phyloP scores from a whole-genome alignment of 1,140 invertebrate genomes.

The Matsumurasca onukii region DNA sequence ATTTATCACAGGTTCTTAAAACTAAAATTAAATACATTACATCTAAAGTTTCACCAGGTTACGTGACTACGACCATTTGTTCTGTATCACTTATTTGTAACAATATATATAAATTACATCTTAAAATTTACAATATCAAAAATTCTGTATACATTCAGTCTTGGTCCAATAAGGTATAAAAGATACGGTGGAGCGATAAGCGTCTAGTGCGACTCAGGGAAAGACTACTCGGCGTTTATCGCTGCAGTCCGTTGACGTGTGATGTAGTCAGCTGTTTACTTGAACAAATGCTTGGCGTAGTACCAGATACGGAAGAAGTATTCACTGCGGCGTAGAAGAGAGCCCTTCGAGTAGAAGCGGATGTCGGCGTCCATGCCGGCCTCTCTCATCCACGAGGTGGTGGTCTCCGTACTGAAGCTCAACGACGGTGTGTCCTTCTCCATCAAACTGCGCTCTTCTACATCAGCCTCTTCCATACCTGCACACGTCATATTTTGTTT shows the following conservation, averaged over 20 bases:
- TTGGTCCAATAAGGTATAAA: constrained; percentile 10
- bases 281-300: constrained; percentile 79
- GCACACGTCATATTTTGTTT: neutral
- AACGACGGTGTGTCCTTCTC: constrained; percentile 67
- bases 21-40: constrained; percentile 13
- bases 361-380: constrained; percentile 93
- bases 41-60: constrained; percentile 14
- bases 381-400: constrained; percentile 89
- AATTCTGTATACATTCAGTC: constrained; percentile 30
- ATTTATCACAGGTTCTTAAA: constrained; percentile 15
- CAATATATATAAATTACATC: constrained; percentile 16
- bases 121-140: constrained; percentile 31
- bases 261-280: no score
- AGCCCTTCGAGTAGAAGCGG: constrained; percentile 79
- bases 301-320: constrained; percentile 95
- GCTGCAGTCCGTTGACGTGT: neutral
- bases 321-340: constrained; percentile 79
- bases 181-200: neutral
- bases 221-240: neutral
- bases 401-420: constrained; percentile 84
- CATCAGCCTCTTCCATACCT: constrained; percentile 42
- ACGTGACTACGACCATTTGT: constrained; percentile 7
- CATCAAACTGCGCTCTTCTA: constrained; percentile 53
- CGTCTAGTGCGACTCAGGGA: constrained; percentile 12
- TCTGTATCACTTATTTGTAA: neutral